phyloP scores from a whole-genome alignment of 2,888 invertebrate species.

The Gastracanthus pulcherrimus region DNA sequence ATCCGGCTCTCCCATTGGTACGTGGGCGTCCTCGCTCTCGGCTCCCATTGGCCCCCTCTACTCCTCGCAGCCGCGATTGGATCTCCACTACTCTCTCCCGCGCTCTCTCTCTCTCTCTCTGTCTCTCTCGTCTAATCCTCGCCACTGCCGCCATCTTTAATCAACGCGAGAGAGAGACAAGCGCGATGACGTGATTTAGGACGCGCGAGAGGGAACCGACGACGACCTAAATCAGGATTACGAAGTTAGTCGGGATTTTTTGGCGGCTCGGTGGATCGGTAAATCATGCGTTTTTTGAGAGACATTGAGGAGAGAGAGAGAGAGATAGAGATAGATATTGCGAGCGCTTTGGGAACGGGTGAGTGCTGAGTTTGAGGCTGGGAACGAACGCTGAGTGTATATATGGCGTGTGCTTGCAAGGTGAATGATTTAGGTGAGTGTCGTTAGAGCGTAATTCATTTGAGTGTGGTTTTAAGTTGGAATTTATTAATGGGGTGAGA shows the following conservation, averaged over 20 bases:
- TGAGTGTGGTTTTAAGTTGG: too few relatives aligned
- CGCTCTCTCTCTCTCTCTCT: background rate
- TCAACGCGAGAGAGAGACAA: background rate
- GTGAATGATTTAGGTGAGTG: too few relatives aligned
- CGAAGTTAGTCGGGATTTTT: background rate
- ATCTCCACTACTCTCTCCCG: slow-evolving; percentile 31
- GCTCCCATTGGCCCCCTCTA: slow-evolving; percentile 66
- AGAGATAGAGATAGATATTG: too few relatives aligned
- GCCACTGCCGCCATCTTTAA: slow-evolving; percentile 39
- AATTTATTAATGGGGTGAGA: too few relatives aligned
- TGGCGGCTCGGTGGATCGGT: background rate
- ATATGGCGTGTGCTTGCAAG: too few relatives aligned
- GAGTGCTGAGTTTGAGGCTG: too few relatives aligned
- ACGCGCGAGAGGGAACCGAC: too few relatives aligned
- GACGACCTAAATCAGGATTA: slow-evolving; percentile 43
- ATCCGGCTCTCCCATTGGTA: slow-evolving; percentile 72
- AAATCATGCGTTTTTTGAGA: background rate
- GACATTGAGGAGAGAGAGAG: background rate
- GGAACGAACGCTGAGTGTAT: too few relatives aligned
- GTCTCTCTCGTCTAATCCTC: background rate
- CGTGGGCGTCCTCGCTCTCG: slow-evolving; percentile 72
- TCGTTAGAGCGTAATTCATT: too few relatives aligned
- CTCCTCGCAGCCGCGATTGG: slow-evolving; percentile 60
- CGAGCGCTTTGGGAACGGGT: background rate
- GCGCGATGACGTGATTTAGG: slow-evolving; percentile 42